Evolutionary conservation across 2,113 vertebrate genomes (phyloP).

Genomic region (Aramus guarauna): DNA sequence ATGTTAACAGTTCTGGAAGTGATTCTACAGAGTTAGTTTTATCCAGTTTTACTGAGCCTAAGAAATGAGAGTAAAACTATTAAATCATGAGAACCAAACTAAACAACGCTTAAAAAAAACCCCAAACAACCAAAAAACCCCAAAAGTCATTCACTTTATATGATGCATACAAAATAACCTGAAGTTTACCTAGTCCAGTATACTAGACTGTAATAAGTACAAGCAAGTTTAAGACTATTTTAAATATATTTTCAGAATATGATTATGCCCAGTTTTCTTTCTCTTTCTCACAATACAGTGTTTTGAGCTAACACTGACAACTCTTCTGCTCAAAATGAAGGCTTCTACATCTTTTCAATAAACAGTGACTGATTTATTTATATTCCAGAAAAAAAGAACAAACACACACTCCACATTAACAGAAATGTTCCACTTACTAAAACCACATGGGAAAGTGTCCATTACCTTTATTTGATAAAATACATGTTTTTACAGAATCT

Average conservation of each 20-base stretch:
- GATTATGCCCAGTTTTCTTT: background rate
- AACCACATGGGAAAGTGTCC: background rate
- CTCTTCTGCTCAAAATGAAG: background rate
- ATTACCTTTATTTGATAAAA: background rate
- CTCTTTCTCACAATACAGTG: background rate
- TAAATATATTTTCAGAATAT: background rate
- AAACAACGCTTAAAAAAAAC: background rate
- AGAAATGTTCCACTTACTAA: background rate
- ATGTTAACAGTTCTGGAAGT: conserved; percentile 89
- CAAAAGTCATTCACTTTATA: background rate
- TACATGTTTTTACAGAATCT: background rate
- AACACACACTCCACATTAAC: rapidly evolving
- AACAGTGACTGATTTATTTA: background rate
- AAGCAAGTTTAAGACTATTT: background rate
- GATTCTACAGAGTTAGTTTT: conserved; percentile 90
- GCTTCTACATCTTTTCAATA: background rate
- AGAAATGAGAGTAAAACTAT: background rate
- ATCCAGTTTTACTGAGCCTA: conserved; percentile 78
- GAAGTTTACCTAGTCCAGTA: background rate
- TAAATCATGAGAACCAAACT: background rate
- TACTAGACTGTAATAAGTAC: background rate
- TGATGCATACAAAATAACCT: background rate
- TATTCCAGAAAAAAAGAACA: background rate
- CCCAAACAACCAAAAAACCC: too few relatives aligned
- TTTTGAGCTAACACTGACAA: background rate